A percentile compares a stretch with the other conserved stretches of the same genome.
phyloP scores from a whole-genome alignment of 2,888 invertebrate genomes.

The Buathra laborator region DNA sequence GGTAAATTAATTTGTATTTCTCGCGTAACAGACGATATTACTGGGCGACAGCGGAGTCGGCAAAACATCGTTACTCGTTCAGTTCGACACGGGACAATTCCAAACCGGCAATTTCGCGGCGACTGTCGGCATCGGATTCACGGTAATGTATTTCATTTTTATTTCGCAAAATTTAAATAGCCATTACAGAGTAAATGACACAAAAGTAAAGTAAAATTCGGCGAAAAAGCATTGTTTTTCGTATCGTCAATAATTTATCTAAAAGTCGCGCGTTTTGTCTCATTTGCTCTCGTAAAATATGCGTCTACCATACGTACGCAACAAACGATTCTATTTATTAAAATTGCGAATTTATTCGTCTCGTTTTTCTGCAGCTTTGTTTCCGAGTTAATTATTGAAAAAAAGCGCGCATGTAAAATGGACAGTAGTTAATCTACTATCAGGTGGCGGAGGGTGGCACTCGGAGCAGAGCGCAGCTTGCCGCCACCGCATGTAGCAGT shows the following conservation, averaged over 20 bases:
- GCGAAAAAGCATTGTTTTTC: neutral
- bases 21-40: conserved; percentile 91
- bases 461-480: conserved; percentile 15
- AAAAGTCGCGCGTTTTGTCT: conserved; percentile 3
- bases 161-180: neutral
- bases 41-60: conserved; percentile 97
- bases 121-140: conserved; percentile 97
- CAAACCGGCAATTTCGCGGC: conserved; percentile 96
- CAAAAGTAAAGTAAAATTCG: neutral
- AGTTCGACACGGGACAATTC: conserved; percentile 97
- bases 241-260: conserved; percentile 23
- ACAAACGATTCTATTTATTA: no score
- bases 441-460: conserved; percentile 29
- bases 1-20: conserved; percentile 8
- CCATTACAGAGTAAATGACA: neutral
- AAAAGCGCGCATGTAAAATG: neutral
- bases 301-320: no score
- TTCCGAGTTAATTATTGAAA: neutral
- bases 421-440: neutral
- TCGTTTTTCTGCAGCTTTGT: neutral
- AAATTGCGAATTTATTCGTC: neutral
- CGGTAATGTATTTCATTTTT: conserved; percentile 87
- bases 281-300: no score
- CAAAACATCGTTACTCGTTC: conserved; percentile 96
- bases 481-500: conserved; percentile 12